Conservation (phyloP, 2,797 vertebrate species). For the Emys orbicularis region DNA sequence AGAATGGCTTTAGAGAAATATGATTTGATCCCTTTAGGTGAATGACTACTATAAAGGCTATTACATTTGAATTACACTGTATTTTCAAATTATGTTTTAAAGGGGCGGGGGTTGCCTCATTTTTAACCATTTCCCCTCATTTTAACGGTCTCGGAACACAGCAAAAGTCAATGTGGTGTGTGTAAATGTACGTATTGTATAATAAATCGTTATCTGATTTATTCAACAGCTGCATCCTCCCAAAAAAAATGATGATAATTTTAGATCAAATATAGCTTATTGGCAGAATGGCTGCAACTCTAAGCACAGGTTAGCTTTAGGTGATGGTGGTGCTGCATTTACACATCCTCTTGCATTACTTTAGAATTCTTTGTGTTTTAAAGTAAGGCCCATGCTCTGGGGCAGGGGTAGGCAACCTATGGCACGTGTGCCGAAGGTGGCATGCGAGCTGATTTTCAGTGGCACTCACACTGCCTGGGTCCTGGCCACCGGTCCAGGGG, state of each 20-base stretch:
- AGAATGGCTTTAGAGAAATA: constrained; percentile 33
- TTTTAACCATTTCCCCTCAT: background rate
- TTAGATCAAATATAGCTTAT: background rate
- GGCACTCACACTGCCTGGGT: too few species aligned
- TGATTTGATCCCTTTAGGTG: constrained; percentile 46
- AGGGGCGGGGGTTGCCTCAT: too few species aligned
- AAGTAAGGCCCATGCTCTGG: background rate
- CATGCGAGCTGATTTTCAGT: too few species aligned
- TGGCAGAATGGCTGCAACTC: background rate
- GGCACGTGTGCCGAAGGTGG: too few species aligned
- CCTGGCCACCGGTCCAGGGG: too few species aligned
- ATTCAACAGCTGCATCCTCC: background rate
- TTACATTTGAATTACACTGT: background rate
- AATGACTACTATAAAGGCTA: constrained; percentile 43
- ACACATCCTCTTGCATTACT: rapidly evolving
- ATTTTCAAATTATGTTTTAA: background rate
- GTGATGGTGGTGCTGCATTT: background rate
- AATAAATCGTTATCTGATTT: background rate
- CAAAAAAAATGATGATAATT: background rate
- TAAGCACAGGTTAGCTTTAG: background rate
- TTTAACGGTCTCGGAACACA: background rate
- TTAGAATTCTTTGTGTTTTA: background rate
- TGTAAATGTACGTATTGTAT: background rate
- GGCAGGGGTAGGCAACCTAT: background rate
- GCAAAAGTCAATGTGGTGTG: background rate